phyloP scores from a whole-genome alignment of 2,797 vertebrate species.

The Coregonus ussuriensis region DNA sequence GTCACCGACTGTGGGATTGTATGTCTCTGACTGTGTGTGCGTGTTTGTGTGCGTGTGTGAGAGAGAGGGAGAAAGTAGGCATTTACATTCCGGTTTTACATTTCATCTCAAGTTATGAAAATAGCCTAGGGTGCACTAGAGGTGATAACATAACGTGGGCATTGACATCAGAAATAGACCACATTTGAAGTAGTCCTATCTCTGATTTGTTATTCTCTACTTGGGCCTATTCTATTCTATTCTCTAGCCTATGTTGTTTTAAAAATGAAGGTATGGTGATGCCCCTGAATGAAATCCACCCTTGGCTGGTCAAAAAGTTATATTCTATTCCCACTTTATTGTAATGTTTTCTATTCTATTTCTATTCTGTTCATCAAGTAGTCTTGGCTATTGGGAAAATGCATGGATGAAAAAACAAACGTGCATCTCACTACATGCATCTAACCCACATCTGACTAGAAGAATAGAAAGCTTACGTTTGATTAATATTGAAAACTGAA shows the following conservation, averaged over 20 bases:
- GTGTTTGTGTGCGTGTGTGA: not conserved
- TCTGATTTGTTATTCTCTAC: too few species aligned
- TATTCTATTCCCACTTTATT: too few species aligned
- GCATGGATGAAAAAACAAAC: not conserved
- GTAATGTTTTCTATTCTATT: too few species aligned
- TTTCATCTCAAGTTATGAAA: not conserved
- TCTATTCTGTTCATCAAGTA: too few species aligned
- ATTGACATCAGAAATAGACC: too few species aligned
- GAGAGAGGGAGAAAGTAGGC: not conserved
- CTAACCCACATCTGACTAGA: not conserved
- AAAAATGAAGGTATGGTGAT: too few species aligned
- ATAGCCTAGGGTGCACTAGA: not conserved
- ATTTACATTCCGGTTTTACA: not conserved
- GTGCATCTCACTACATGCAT: not conserved
- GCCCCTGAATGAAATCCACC: too few species aligned
- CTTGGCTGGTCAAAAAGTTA: too few species aligned
- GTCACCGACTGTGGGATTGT: not conserved
- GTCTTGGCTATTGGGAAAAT: not conserved
- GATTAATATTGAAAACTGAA: not conserved
- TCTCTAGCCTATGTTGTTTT: too few species aligned
- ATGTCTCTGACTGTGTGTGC: not conserved
- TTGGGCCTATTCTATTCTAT: too few species aligned
- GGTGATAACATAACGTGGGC: not conserved
- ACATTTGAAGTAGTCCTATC: too few species aligned
- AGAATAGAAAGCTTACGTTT: not conserved